Percentiles rank a stretch among this genome's conserved stretches.
Conservation (phyloP, 2,797 vertebrate genomes). For the Bradypus variegatus region DNA sequence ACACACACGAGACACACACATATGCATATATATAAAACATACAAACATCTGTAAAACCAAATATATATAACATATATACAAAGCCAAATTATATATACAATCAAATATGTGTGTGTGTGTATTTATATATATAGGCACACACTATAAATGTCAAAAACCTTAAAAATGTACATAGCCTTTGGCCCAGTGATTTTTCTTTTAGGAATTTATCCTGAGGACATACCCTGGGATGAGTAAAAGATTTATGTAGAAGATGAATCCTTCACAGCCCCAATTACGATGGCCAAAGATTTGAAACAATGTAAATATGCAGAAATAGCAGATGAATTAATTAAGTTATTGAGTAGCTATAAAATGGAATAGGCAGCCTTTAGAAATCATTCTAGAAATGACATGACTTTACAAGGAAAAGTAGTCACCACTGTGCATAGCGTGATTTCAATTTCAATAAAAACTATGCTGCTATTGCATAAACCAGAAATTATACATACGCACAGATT, state of each 20-base stretch:
- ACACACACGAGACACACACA: no score
- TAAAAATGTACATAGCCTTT: neutral
- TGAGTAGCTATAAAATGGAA: no score
- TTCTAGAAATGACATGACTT: fast-evolving
- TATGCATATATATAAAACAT: no score
- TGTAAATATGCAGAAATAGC: neutral
- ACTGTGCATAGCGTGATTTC: fast-evolving
- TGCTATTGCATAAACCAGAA: no score
- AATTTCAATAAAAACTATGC: neutral
- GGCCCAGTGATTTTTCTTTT: neutral
- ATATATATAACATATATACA: neutral
- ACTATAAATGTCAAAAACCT: neutral
- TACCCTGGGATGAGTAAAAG: neutral
- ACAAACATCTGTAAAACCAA: neutral
- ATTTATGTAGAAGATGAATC: neutral
- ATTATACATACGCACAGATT: fast-evolving
- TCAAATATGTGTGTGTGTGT: no score
- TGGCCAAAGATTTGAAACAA: neutral
- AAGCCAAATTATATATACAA: no score
- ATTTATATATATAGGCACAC: no score
- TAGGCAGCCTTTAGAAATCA: neutral
- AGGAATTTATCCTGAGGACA: neutral
- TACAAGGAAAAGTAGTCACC: neutral
- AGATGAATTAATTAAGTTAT: neutral
- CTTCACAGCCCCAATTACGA: neutral